Conservation (phyloP, 1,140 invertebrate genomes). For the Heliconius hermathena region DNA sequence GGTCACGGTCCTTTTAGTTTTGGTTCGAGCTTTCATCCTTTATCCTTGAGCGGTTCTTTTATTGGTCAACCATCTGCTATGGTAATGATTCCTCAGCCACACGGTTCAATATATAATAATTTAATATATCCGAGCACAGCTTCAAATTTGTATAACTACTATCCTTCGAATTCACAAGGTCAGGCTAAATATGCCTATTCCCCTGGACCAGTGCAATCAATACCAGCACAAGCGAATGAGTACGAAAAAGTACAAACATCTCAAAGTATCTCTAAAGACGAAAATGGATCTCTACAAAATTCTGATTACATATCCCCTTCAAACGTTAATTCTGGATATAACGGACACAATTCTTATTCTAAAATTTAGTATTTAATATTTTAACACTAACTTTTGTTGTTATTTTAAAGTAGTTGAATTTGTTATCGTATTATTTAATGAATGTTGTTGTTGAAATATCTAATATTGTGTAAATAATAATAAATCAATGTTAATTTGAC, state of each 20-base stretch:
- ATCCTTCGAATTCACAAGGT: slow-evolving; percentile 62
- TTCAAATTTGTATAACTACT: slow-evolving; percentile 74
- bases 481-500: neutral
- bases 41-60: slow-evolving; percentile 51
- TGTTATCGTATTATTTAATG: slow-evolving; percentile 16
- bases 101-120: slow-evolving; percentile 66
- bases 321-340: slow-evolving; percentile 44
- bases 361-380: slow-evolving; percentile 24
- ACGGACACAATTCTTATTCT: slow-evolving; percentile 29
- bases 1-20: slow-evolving; percentile 58
- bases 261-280: slow-evolving; percentile 57
- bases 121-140: slow-evolving; percentile 59
- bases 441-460: neutral
- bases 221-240: slow-evolving; percentile 48
- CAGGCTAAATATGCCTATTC: slow-evolving; percentile 62
- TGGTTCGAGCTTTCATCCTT: slow-evolving; percentile 52
- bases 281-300: slow-evolving; percentile 55
- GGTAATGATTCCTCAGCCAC: slow-evolving; percentile 64
- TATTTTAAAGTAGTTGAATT: neutral
- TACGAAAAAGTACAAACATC: slow-evolving; percentile 63
- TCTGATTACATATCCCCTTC: slow-evolving; percentile 59
- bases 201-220: slow-evolving; percentile 47
- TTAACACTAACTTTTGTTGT: neutral
- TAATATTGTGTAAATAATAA: neutral
- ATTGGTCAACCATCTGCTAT: slow-evolving; percentile 66